These are phyloP conservation scores for Teinopalpus imperialis DNA, from an alignment of 2,888 invertebrate species.

Conservation along the genomic window DNA sequence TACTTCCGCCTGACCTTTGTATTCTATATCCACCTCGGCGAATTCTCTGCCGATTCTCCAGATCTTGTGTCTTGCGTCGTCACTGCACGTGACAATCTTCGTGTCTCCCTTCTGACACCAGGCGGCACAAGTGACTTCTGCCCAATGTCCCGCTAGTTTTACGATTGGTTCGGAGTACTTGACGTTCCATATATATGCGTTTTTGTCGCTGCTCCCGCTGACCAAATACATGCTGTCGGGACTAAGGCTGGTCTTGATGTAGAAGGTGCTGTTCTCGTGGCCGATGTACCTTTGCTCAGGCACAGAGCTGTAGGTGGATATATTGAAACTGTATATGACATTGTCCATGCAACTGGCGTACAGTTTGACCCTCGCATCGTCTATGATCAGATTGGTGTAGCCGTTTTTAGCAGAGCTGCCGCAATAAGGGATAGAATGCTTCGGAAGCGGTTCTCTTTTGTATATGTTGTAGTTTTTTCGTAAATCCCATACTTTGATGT, in stretches of 20 bases:
- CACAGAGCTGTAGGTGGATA: conserved; percentile 84
- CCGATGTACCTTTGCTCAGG: conserved; percentile 87
- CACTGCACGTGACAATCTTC: conserved; percentile 90
- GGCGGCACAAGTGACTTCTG: conserved; percentile 93
- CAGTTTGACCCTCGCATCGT: conserved; percentile 85
- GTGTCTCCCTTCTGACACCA: conserved; percentile 85
- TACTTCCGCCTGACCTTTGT: conserved; percentile 53
- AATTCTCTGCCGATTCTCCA: conserved; percentile 86
- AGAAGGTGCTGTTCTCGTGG: conserved; percentile 90
- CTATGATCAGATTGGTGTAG: conserved; percentile 89
- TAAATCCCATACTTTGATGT: conserved; percentile 94
- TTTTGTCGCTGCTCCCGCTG: conserved; percentile 94
- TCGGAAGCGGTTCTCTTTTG: conserved; percentile 87
- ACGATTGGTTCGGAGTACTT: conserved; percentile 84
- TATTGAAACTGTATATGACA: conserved; percentile 92
- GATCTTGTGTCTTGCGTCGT: conserved; percentile 89
- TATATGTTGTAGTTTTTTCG: conserved; percentile 89
- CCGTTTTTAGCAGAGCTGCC: conserved; percentile 87
- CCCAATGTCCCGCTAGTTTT: conserved; percentile 87
- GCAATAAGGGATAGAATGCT: conserved; percentile 87
- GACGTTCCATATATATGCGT: conserved; percentile 93
- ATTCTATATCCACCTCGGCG: conserved; percentile 47
- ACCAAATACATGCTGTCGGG: conserved; percentile 90
- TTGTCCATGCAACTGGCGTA: conserved; percentile 95
- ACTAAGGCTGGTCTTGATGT: conserved; percentile 91